Percentiles rank a stretch among this genome's conserved stretches.
Conservation (phyloP, 2,113 vertebrate genomes). For the Percina caprodes region DNA sequence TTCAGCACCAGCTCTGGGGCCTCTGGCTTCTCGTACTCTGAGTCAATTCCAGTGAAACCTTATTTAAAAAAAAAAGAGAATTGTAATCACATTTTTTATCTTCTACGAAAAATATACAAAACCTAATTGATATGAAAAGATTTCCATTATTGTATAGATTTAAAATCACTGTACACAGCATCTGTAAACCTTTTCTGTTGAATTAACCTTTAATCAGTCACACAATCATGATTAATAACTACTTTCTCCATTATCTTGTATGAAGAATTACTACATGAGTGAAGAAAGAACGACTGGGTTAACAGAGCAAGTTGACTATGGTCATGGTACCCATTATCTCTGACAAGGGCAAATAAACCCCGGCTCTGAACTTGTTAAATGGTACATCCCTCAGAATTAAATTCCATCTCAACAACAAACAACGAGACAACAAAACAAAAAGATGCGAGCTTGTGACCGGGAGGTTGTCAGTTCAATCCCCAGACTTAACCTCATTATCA, state of each 20-base stretch:
- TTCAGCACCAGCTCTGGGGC: conserved; percentile 96
- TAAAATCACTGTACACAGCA: neutral
- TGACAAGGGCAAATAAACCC: too few species aligned
- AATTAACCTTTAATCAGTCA: neutral
- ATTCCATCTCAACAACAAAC: neutral
- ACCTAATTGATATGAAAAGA: neutral
- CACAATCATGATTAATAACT: neutral
- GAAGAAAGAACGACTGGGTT: too few species aligned
- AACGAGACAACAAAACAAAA: neutral
- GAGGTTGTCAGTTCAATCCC: too few species aligned
- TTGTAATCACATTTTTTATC: neutral
- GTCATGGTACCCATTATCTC: too few species aligned
- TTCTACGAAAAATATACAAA: neutral
- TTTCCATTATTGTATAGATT: neutral
- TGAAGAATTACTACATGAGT: neutral
- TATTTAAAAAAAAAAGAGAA: neutral
- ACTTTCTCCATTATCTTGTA: neutral
- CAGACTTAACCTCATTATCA: too few species aligned
- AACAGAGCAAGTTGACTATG: too few species aligned
- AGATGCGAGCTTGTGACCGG: too few species aligned
- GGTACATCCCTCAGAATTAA: neutral
- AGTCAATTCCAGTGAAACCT: conserved; percentile 99
- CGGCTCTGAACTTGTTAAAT: too few species aligned
- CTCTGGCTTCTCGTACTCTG: conserved; percentile 97
- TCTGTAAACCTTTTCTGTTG: neutral